phyloP scores from a whole-genome alignment of 2,888 invertebrate genomes.

The Scrobipalpa costella region DNA sequence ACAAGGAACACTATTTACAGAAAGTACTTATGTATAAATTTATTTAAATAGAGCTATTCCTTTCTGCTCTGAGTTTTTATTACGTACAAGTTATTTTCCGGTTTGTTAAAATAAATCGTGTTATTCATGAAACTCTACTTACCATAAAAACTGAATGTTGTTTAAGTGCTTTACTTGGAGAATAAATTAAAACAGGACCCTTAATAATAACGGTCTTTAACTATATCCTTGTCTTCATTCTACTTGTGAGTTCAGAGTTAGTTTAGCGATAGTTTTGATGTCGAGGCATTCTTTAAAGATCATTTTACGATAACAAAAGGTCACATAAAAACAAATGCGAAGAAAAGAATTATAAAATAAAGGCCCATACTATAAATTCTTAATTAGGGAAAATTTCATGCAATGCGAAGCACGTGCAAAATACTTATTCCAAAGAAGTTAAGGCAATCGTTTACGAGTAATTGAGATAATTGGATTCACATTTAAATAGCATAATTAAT shows the following conservation, averaged over 20 bases:
- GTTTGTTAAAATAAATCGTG: no score
- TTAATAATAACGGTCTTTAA: no score
- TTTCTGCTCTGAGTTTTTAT: no score
- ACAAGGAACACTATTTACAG: background rate
- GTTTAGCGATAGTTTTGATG: no score
- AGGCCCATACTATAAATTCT: background rate
- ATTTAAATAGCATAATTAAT: constrained; percentile 14
- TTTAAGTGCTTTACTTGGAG: background rate
- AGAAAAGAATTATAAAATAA: background rate
- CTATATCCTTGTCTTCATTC: no score
- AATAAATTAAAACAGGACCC: background rate
- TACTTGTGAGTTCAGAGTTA: no score
- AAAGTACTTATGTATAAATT: background rate
- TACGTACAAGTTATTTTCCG: no score
- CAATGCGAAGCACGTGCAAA: constrained; percentile 6
- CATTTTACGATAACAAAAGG: background rate
- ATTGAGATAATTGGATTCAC: constrained; percentile 20
- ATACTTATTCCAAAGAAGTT: constrained; percentile 13
- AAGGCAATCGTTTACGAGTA: constrained; percentile 12
- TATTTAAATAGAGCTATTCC: no score
- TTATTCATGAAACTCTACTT: no score
- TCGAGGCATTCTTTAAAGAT: background rate
- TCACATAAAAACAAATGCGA: background rate
- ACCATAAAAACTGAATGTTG: background rate
- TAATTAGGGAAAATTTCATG: constrained; percentile 3